Evolutionary conservation across 2,888 invertebrate genomes (phyloP), one percentile per base, ranked within the genome.

Genomic region (Teleogryllus oceanicus): DNA sequence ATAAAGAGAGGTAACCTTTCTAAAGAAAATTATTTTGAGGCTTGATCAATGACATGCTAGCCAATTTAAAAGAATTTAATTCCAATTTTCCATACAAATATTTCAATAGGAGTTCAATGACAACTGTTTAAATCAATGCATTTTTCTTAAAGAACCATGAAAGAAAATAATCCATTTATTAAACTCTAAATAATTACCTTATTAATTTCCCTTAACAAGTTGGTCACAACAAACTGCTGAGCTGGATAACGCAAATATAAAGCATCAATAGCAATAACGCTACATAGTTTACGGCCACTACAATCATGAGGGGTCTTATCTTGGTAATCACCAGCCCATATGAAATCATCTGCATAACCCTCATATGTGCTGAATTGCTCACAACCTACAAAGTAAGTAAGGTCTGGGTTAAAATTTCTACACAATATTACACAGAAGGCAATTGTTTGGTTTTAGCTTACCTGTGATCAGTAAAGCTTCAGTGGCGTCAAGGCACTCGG

Each of bases 261-360:
- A 0, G 99, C 99, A 89, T 99, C 98, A 76, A 99, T 94, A 0
- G 97, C 98, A 12, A 96, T 92, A 80, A 98, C 90, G 79, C 92
- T 90, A 21, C 92, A 91, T 84, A 90, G 90, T 13, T 92, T 89
- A 2, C 96, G 89, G 0, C 91, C 90, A 81, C 91, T 92, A 10
- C 89, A 88, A 87, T 96, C 96, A 18, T 88, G 86, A 0, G 94
- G 94, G 4, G 93, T 92, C 12, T 83, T 83, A 86, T 98, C 98
- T 0, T 86, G 83, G 84, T 89, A 91, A 86, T 94, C 90, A 8
- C 94, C 95, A 78, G 88, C 88, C 94, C 95, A 98, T 78, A 88
- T 88, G 87, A 98, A 98, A 74, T 90, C 89, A 80, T 91, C 88
- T 0, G 94, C 93, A 87, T 98, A 99, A 0, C 98, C 98, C 1